Percentiles rank a stretch among this genome's conserved stretches.
Conservation (phyloP, 2,888 invertebrate species). For the Gerris lacustris region DNA sequence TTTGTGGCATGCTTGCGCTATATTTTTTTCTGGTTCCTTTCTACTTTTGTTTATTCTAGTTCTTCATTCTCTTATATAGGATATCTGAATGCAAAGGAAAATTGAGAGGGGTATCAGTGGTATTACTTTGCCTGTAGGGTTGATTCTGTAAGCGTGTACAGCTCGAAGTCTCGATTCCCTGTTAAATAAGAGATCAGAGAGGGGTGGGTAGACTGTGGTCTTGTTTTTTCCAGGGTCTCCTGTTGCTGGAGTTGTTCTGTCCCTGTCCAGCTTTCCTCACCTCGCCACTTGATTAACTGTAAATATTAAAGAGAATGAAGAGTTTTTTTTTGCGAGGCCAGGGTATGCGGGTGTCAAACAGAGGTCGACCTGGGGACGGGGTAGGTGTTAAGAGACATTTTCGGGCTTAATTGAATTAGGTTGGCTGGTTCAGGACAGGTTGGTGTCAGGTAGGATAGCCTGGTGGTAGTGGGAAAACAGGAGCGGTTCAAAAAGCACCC, state of each 20-base stretch:
- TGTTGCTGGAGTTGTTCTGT: background rate
- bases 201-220: background rate
- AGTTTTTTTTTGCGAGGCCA: background rate
- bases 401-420: background rate
- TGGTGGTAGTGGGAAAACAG: background rate
- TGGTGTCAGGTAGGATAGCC: too few relatives aligned
- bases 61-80: too few relatives aligned
- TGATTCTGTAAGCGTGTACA: too few relatives aligned
- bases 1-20: too few relatives aligned
- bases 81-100: too few relatives aligned
- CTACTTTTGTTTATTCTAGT: too few relatives aligned
- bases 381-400: background rate
- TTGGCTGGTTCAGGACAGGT: too few relatives aligned
- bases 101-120: too few relatives aligned
- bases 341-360: background rate
- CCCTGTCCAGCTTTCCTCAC: background rate
- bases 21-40: too few relatives aligned
- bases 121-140: too few relatives aligned
- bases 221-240: background rate
- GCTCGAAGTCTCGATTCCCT: too few relatives aligned
- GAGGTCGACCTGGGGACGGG: background rate
- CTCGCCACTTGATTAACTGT: background rate
- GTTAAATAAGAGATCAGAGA: background rate
- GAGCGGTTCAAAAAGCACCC: background rate
- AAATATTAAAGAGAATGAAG: conserved; percentile 1